Evolutionary conservation across 2,113 vertebrate genomes (phyloP), one percentile per base, ranked within the genome.

Genomic region (Calypte anna): DNA sequence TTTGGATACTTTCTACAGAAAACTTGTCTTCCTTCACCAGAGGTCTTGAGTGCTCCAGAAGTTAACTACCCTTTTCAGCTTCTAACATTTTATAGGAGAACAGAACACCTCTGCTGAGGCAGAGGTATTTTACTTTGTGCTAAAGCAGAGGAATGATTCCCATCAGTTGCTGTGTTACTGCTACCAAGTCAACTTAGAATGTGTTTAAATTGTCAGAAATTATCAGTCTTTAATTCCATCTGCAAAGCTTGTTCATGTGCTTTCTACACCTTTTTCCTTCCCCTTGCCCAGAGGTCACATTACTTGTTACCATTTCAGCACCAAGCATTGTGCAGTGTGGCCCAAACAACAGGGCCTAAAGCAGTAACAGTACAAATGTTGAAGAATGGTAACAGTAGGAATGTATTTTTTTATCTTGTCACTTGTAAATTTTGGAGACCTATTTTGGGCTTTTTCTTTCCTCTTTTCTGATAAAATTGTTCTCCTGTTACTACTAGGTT

Each of bases 371-470:
- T n/a, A 40, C 14, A 68, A 28, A 59, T 68, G 43, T 10, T 76
- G 40, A 83, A 64, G 50, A 59, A 7, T 22, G 59, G 2, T 43
- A 74, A 30, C 1, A 2, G 24, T 36, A 51, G 0, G 0, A 27
- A 11, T 27, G 14, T 59, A 30, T 72, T 55, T n/a, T 55, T 54
- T 28, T 16, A 46, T 25, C 23, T 62, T 38, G 36, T 38, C 10
- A 38, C 10, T 61, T 50, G 11, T 81, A 54, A 73, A 22, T 77
- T 83, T 28, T 68, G n/a, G 54, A 59, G 16, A 36, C 22, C 36
- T 9, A 10, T 38, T 36, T 8, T 80, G 12, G 3, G 27, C 58
- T 83, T 86, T 59, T 25, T 83, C 9, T 83, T 89, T 5, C 3
- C 3, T 3, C 21, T 69, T 84, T 31, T 27, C n/a, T 51, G 17